Evolutionary conservation across 2,797 vertebrate genomes (phyloP), one percentile per base, ranked within the genome.

Genomic region (Xenopus petersii): DNA sequence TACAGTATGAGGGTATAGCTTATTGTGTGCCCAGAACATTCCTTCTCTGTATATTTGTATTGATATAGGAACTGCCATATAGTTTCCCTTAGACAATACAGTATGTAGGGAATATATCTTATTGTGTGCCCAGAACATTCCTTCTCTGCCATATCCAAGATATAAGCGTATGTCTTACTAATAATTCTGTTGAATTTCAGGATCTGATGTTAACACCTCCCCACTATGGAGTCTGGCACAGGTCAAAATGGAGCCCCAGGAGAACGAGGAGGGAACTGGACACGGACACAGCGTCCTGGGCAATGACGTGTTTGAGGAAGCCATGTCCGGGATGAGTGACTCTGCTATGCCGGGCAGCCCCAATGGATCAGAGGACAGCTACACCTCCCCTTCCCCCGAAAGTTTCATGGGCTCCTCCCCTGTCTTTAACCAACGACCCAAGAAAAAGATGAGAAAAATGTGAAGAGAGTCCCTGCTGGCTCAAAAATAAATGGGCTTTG

Each of bases 311-410:
- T 99, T 99, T 4, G 98, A 99, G 84, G 98, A 98, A 3, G 96
- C 98, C 0, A 98, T 99, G 98, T 99, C 98, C 12, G 95, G 94
- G 68, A 98, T 99, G 91, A 99, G 95, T 0, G 98, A 98, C 85
- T 92, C 95, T 0, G 97, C 92, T 58, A 86, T 96, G 89, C 91
- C 94, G 64, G 92, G 94, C n/a, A 98, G 97, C 5, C 95, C 97
- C 0, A 93, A 91, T 0, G 92, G 87, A 2, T 98, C 96, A 0
- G 96, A 99, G 3, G 95, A 87, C 90, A 99, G 96, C 86, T 98
- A 95, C 0, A 91, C 89, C 2, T 99, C 97, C 8, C 95, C 96
- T 81, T 98, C 97, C 2, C 93, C 96, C 0, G 96, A 98, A 77
- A 98, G 96, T 56, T 88, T 98, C 75, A 97, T 98, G 86, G 93